These are phyloP conservation scores for Macrotrachela quadricornifera DNA, from an alignment of 1,140 invertebrate species.

Conservation along the genomic window DNA sequence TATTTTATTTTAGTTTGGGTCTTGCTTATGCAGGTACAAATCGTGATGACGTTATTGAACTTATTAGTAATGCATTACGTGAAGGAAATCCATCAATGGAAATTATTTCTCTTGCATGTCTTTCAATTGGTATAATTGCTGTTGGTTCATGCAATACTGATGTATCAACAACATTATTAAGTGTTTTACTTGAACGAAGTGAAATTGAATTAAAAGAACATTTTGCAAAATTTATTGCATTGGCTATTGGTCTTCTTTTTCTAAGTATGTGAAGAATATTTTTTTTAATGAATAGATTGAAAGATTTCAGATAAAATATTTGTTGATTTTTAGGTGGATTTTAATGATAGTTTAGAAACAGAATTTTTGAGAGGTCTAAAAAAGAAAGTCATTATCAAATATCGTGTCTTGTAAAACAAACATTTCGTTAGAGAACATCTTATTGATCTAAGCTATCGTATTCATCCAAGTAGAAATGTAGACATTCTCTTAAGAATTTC, in stretches of 20 bases:
- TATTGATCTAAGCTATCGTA: too few species aligned
- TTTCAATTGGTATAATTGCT: conserved; percentile 83
- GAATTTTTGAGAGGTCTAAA: too few species aligned
- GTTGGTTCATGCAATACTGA: conserved; percentile 85
- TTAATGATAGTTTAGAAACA: too few species aligned
- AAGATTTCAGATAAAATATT: too few species aligned
- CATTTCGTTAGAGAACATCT: too few species aligned
- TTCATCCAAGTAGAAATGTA: too few species aligned
- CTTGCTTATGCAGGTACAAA: conserved; percentile 95
- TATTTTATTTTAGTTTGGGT: conserved; percentile 41
- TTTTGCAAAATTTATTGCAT: conserved; percentile 64
- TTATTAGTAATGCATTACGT: conserved; percentile 62
- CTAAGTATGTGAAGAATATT: too few species aligned
- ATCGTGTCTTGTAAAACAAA: too few species aligned
- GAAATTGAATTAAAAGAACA: conserved; percentile 56
- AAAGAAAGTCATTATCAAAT: too few species aligned
- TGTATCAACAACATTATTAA: conserved; percentile 62
- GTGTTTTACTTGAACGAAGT: conserved; percentile 59
- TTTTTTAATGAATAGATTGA: too few species aligned
- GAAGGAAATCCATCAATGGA: conserved; percentile 61
- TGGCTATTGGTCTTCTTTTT: conserved; percentile 61
- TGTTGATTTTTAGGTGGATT: too few species aligned
- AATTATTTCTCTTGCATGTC: conserved; percentile 67
- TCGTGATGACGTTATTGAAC: conserved; percentile 64
- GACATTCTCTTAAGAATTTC: too few species aligned